These are phyloP conservation scores for Zonitis immaculata DNA, from an alignment of 2,888 invertebrate genomes.

Conservation along the genomic window DNA sequence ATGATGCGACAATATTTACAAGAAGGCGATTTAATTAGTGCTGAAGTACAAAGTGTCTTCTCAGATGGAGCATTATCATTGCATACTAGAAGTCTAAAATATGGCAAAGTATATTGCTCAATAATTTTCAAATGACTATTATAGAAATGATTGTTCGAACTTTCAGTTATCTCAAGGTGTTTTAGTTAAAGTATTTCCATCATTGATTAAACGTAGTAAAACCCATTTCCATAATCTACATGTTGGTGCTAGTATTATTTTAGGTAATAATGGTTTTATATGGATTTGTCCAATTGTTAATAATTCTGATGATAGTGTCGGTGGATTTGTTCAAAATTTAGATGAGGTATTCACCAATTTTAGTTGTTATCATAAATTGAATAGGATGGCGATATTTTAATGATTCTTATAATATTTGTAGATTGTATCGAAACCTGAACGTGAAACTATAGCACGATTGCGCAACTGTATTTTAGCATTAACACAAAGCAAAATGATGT, in stretches of 20 bases:
- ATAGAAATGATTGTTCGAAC: not conserved
- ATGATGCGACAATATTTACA: slow-evolving; percentile 93
- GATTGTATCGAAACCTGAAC: slow-evolving; percentile 66
- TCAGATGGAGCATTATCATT: slow-evolving; percentile 88
- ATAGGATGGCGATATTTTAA: too few relatives aligned
- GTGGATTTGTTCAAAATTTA: slow-evolving; percentile 74
- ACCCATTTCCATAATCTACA: slow-evolving; percentile 93
- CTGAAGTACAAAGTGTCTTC: slow-evolving; percentile 92
- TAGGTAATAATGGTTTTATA: slow-evolving; percentile 95
- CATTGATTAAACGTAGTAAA: slow-evolving; percentile 86
- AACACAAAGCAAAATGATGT: slow-evolving; percentile 79
- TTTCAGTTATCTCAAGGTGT: slow-evolving; percentile 78
- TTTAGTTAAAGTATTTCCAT: slow-evolving; percentile 85
- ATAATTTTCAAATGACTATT: not conserved
- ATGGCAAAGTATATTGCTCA: slow-evolving; percentile 97
- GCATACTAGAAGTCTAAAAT: slow-evolving; percentile 93
- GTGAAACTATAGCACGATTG: slow-evolving; percentile 83
- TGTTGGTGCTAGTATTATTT: slow-evolving; percentile 85
- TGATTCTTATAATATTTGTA: slow-evolving; percentile 48
- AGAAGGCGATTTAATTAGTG: slow-evolving; percentile 95
- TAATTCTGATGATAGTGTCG: slow-evolving; percentile 61
- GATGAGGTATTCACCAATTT: slow-evolving; percentile 58
- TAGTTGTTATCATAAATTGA: too few relatives aligned
- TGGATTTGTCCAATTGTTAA: slow-evolving; percentile 78
- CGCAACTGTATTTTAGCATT: slow-evolving; percentile 86